Evolutionary conservation across 64 coral and sea anemone genomes (phyloP), one percentile per base, ranked within the genome.

Genomic region (Dendronephthya gigantea): DNA sequence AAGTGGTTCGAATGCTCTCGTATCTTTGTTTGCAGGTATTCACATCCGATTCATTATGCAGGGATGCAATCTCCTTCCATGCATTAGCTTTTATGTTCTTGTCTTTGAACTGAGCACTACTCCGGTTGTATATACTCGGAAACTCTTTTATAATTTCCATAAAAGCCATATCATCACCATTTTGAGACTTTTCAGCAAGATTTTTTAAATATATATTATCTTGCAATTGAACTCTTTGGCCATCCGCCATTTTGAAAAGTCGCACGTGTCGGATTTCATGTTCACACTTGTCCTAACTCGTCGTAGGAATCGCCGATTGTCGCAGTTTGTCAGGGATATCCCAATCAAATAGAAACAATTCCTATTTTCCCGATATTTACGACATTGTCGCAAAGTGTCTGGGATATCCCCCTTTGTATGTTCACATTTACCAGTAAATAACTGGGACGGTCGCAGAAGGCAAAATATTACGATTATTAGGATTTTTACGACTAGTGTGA

Each of bases 1-100:
- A 91, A 7, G 82, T 84, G 66, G 90, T 91, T 33, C 82, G 62
- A 36, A 91, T 91, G 22, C 16, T 40, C 69, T 91, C 47, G 45
- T 91, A 88, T 35, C 59, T 50, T 91, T 70, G 41, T 49, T 36
- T 81, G 35, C 85, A 86, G 36, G 39, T 86, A 68, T n/a, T 43
- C 70, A 59, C 85, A 48, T 86, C 85, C 6, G 45, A 4, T 17
- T 72, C 59, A 58, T 58, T 45, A 65, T 62, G 51, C 13, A 65
- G 40, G 50, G 65, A 59, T 70, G 58, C 65, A 86, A 86, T 86
- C 76, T 66, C 82, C 40, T 52, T 48, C 79, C 87, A 88, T 0
- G 49, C 74, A 62, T 66, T 88, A 29, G 2, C 41, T 51, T 88
- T 88, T 50, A 87, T 47, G 34, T 87, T 87, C 25, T 68, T 62